Evolutionary conservation across 1,140 invertebrate genomes (phyloP), one percentile per base, ranked within the genome.

Genomic region (Nephila pilipes): DNA sequence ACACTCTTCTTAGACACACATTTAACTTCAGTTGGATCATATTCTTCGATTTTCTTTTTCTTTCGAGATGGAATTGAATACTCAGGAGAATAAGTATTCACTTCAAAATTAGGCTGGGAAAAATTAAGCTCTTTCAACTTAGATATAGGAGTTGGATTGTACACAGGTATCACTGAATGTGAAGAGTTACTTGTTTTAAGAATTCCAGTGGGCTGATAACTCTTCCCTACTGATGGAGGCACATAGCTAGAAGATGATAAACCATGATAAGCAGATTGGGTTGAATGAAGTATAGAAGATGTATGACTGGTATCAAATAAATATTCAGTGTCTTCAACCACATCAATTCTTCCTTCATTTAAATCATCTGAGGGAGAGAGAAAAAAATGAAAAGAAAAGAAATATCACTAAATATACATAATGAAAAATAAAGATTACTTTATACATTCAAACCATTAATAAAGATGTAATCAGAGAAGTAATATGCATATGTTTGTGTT

Each of bases 141-240:
- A 20, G 95, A 95, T 94, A 97, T 97, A 0, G 97, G 97, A 0
- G 97, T 97, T 20, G 97, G 97, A 95, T 96, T 97, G 94, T 97
- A 97, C 90, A 95, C 94, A 85, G 96, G 96, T 18, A 95, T 79
- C 54, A 36, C 58, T 38, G 79, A 57, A 58, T 2, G 75, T 29
- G 65, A 32, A 14, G 54, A 29, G 25, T 29, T 58, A 22, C 57
- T 88, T 12, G 63, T 36, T 32, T 83, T 92, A 16, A 88, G 38
- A 58, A 81, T 89, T 22, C 75, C 32, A 55, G 38, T 57, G 75
- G 85, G 85, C n/a, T 36, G 65, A 2, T 46, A 22, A 63, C 10
- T 36, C 18, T 29, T 83, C 18, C 36, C 91, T 54, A 95, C 94
- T 3, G 95, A 95, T 29, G 95, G 95, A 10, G 95, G 95, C 32